A percentile compares a stretch with the other conserved stretches of the same genome.
Conservation (phyloP, 2,113 vertebrate genomes). For the Protomyctophum bolini region DNA sequence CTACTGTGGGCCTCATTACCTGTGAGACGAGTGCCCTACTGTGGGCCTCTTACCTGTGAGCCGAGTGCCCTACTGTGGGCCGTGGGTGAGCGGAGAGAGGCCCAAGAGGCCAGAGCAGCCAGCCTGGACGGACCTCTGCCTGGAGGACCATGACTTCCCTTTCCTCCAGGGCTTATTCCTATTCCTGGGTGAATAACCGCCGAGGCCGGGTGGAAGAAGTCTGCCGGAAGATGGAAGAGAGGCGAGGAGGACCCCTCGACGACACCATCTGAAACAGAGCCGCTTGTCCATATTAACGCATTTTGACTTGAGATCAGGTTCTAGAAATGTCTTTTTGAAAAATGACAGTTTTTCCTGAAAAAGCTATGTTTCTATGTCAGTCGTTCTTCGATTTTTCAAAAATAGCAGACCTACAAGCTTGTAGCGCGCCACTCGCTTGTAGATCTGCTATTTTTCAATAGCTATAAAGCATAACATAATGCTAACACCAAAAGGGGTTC, state of each 20-base stretch:
- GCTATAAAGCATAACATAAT: too few species aligned
- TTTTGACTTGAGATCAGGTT: too few species aligned
- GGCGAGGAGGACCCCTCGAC: constrained; percentile 45
- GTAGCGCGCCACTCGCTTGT: too few species aligned
- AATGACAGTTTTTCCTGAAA: too few species aligned
- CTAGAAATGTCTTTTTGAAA: too few species aligned
- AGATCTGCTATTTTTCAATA: too few species aligned
- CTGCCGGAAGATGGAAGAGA: constrained; percentile 83
- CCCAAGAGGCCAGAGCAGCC: constrained; percentile 88
- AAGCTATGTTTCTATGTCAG: too few species aligned
- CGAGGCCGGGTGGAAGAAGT: constrained; percentile 89
- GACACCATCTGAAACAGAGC: constrained; percentile 45
- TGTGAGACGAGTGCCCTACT: too few species aligned
- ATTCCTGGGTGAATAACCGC: constrained; percentile 69
- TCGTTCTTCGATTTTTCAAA: too few species aligned
- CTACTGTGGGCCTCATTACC: too few species aligned
- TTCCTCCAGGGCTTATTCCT: constrained; percentile 70
- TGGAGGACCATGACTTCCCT: constrained; percentile 51
- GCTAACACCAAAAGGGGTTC: too few species aligned
- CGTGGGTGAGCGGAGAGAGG: constrained; percentile 84
- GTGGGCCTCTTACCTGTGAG: constrained; percentile 85
- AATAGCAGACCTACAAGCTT: too few species aligned
- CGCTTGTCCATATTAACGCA: not conserved
- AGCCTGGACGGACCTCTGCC: constrained; percentile 76
- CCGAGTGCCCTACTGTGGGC: constrained; percentile 84